Evolutionary conservation across 2,888 invertebrate species (phyloP).

Genomic region (Diarsia mendica): DNA sequence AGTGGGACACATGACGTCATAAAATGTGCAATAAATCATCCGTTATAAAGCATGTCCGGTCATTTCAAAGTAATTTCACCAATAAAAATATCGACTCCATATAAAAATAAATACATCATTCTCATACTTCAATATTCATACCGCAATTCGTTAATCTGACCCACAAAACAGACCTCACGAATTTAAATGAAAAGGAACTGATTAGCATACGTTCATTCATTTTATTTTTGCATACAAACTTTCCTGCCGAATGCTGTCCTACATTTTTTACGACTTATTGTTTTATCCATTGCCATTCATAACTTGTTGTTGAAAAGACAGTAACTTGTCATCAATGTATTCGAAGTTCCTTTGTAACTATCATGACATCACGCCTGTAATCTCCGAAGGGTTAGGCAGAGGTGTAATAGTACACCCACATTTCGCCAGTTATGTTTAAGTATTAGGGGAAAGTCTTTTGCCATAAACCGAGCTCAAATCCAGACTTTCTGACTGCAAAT

Average conservation of each 20-base stretch:
- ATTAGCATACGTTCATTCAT: constrained; percentile 42
- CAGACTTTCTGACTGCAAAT: too few species aligned
- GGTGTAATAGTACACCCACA: too few species aligned
- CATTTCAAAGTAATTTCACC: neutral
- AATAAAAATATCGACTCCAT: neutral
- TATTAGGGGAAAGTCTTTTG: too few species aligned
- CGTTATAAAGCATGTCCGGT: neutral
- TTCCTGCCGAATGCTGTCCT: constrained; percentile 50
- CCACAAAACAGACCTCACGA: constrained; percentile 29
- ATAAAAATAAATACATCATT: neutral
- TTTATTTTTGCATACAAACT: constrained; percentile 59
- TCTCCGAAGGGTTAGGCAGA: too few species aligned
- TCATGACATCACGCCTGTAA: too few species aligned
- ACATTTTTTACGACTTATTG: constrained; percentile 59
- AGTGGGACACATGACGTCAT: too few species aligned
- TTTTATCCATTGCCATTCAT: constrained; percentile 57
- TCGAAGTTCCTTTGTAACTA: constrained; percentile 13
- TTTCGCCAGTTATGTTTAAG: too few species aligned
- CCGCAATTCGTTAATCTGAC: constrained; percentile 31
- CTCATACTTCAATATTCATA: constrained; percentile 28
- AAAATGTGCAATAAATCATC: too few species aligned
- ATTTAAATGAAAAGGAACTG: constrained; percentile 45
- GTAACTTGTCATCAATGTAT: constrained; percentile 16
- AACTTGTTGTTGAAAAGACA: constrained; percentile 22
- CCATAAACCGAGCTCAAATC: too few species aligned